Conservation (phyloP, 2,797 vertebrate species). For the Microcaecilia unicolor region DNA sequence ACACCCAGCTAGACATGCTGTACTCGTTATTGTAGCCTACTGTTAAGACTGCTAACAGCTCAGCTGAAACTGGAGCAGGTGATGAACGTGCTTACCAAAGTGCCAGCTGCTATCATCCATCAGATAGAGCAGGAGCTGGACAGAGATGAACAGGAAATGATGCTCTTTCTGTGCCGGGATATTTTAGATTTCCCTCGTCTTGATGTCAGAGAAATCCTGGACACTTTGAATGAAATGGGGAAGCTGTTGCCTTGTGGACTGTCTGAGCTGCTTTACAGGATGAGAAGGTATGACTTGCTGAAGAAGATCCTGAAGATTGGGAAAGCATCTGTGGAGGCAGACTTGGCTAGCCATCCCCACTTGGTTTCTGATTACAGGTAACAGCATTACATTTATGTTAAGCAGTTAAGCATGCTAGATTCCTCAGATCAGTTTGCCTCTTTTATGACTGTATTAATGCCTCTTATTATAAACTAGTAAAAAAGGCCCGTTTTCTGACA, state of each 20-base stretch:
- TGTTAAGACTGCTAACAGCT: no score
- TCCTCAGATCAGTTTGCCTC: no score
- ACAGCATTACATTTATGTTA: no score
- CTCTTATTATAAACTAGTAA: no score
- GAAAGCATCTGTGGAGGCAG: slow-evolving; percentile 45
- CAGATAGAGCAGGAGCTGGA: slow-evolving; percentile 63
- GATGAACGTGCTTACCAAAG: slow-evolving; percentile 28
- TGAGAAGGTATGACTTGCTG: slow-evolving; percentile 76
- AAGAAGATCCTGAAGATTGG: slow-evolving; percentile 48
- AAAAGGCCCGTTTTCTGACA: no score
- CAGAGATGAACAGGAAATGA: slow-evolving; percentile 53
- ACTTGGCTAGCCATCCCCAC: slow-evolving; percentile 22
- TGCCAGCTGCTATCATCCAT: slow-evolving; percentile 49
- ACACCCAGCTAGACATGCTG: no score
- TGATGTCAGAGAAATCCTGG: slow-evolving; percentile 48
- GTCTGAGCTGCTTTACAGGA: slow-evolving; percentile 57
- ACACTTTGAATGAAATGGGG: slow-evolving; percentile 31
- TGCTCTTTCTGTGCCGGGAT: slow-evolving; percentile 67
- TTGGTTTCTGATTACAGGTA: slow-evolving; percentile 76
- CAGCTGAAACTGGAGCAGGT: not conserved
- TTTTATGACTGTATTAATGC: no score
- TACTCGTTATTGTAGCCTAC: no score
- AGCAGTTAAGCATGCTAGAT: no score
- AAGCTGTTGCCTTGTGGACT: slow-evolving; percentile 31
- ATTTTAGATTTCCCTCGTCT: slow-evolving; percentile 26